These are phyloP conservation scores for Araneus ventricosus DNA, from an alignment of 1,140 invertebrate genomes.

Conservation along the genomic window DNA sequence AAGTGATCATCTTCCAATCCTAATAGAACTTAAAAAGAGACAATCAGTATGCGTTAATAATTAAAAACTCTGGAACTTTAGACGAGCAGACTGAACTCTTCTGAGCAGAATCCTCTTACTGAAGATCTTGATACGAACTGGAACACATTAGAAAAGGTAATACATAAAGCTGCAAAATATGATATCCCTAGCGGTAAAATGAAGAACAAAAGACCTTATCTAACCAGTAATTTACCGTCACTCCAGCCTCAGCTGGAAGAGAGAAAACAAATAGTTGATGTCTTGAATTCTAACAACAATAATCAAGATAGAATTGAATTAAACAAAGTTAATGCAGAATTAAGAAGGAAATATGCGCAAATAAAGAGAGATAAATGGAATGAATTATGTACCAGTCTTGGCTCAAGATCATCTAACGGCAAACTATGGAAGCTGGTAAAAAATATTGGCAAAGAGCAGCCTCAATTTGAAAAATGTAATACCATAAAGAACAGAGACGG, in stretches of 20 bases:
- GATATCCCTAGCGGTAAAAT: background rate
- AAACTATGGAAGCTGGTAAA: constrained; percentile 33
- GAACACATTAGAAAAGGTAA: background rate
- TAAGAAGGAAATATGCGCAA: background rate
- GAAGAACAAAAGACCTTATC: background rate
- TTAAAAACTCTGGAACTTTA: background rate
- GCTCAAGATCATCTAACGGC: background rate
- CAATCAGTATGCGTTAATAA: background rate
- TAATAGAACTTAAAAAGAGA: background rate
- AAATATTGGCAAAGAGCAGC: background rate
- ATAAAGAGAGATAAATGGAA: constrained; percentile 30
- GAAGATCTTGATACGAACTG: background rate
- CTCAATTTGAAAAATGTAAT: background rate
- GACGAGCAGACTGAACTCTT: background rate
- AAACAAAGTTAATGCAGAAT: constrained; percentile 5
- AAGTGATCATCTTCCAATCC: too few species aligned
- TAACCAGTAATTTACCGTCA: background rate
- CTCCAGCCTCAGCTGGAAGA: background rate
- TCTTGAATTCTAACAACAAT: background rate
- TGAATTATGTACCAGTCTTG: background rate
- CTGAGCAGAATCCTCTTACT: background rate
- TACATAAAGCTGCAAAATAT: background rate
- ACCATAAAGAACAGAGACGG: background rate
- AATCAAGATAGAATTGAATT: background rate
- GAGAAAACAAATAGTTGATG: background rate